phyloP scores from a whole-genome alignment of 2,113 vertebrate genomes.

The Ciconia stormi region DNA sequence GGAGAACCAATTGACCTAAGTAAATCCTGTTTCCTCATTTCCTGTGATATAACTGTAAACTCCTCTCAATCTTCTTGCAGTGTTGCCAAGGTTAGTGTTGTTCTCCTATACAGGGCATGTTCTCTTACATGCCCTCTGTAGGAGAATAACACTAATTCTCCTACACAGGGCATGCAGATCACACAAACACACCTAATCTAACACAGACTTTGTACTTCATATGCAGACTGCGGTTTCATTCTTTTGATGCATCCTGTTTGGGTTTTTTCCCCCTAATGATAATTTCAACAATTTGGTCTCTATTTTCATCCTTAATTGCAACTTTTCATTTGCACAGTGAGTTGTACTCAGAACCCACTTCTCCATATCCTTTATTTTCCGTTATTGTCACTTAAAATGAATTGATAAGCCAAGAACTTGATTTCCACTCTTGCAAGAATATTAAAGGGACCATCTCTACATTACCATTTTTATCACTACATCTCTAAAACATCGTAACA shows the following conservation, averaged over 20 bases:
- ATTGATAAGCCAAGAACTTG: not conserved
- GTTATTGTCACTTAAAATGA: not conserved
- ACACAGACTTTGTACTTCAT: not conserved
- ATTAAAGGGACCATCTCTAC: not conserved
- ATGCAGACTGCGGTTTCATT: not conserved
- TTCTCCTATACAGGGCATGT: not conserved
- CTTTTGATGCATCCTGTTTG: not conserved
- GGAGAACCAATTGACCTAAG: not conserved
- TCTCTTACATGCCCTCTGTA: too few species aligned
- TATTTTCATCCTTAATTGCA: not conserved
- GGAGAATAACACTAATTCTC: not conserved
- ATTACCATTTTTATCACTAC: not conserved
- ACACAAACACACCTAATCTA: not conserved
- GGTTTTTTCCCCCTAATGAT: not conserved
- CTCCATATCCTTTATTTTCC: not conserved
- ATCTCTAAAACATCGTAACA: not conserved
- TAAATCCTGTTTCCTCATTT: not conserved
- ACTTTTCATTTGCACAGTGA: not conserved
- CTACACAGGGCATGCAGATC: not conserved
- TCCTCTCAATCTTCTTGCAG: not conserved
- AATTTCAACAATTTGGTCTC: not conserved
- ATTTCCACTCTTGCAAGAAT: not conserved
- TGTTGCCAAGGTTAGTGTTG: not conserved
- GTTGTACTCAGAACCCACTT: not conserved
- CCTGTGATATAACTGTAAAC: not conserved